Evolutionary conservation across 2,113 vertebrate species (phyloP).

Genomic region (Athene cunicularia): DNA sequence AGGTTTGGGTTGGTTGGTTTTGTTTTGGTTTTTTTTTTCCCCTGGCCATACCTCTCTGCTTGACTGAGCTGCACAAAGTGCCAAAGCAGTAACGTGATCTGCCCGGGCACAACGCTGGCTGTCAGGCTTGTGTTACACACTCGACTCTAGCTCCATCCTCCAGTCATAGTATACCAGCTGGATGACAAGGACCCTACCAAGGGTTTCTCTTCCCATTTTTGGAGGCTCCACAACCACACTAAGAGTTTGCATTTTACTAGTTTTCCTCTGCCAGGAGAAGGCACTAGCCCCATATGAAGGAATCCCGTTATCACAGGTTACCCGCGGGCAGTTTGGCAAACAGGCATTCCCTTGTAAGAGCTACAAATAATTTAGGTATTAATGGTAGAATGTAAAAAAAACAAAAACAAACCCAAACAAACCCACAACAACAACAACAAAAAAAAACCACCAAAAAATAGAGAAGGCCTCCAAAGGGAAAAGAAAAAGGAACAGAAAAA

Average conservation of each 20-base stretch:
- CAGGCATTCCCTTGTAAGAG: neutral
- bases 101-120: rapidly evolving
- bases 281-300: neutral
- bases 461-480: neutral
- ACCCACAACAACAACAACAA: too few species aligned
- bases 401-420: too few species aligned
- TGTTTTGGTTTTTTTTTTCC: neutral
- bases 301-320: neutral
- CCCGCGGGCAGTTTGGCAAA: neutral
- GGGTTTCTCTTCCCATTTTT: neutral
- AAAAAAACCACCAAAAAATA: neutral
- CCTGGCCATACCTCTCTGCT: neutral
- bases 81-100: neutral
- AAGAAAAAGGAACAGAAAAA: neutral
- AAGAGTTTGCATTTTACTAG: neutral
- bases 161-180: neutral
- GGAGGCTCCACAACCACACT: neutral
- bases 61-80: neutral
- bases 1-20: neutral
- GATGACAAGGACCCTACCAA: neutral
- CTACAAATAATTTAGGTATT: neutral
- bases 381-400: neutral
- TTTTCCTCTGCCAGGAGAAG: neutral
- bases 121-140: rapidly evolving
- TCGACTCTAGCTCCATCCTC: neutral